Conservation (phyloP, 2,113 vertebrate genomes). For the Oncorhynchus kisutch region DNA sequence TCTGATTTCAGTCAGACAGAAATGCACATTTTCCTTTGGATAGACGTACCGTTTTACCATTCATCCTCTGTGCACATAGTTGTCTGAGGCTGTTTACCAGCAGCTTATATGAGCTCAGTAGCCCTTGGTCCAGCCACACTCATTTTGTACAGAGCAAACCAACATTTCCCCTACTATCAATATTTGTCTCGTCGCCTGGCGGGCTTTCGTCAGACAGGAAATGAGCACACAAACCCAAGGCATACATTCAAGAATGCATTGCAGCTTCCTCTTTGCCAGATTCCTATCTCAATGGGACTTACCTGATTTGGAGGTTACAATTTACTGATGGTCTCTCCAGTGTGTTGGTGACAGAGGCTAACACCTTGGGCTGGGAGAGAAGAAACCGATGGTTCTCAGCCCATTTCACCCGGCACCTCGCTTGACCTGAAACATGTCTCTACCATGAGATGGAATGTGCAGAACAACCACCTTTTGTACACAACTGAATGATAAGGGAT, state of each 20-base stretch:
- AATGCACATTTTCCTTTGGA: not conserved
- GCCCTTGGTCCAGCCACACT: conserved; percentile 1
- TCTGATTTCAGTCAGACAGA: not conserved
- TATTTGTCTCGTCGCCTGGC: conserved; percentile 14
- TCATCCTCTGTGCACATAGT: conserved; percentile 16
- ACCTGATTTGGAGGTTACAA: conserved; percentile 37
- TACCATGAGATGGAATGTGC: conserved; percentile 17
- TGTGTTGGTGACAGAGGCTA: conserved; percentile 25
- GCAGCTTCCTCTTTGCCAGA: too few relatives aligned
- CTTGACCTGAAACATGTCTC: conserved; percentile 32
- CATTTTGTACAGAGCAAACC: not conserved
- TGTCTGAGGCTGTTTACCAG: conserved; percentile 7
- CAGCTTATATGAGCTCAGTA: conserved; percentile 15
- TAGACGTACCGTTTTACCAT: not conserved
- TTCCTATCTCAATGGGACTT: not conserved
- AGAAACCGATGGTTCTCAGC: conserved; percentile 48
- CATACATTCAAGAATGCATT: conserved; percentile 4
- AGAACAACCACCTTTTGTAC: conserved; percentile 11
- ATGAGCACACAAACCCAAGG: not conserved
- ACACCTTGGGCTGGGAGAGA: conserved; percentile 35
- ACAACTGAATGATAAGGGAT: not conserved
- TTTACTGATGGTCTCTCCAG: conserved; percentile 46
- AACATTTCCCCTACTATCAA: not conserved
- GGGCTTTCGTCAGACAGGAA: conserved; percentile 19
- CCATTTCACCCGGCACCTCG: conserved; percentile 43